Percentiles rank a stretch among this genome's conserved stretches.
These are phyloP conservation scores for Sparus aurata DNA, from an alignment of 2,797 vertebrate species.

Conservation along the genomic window DNA sequence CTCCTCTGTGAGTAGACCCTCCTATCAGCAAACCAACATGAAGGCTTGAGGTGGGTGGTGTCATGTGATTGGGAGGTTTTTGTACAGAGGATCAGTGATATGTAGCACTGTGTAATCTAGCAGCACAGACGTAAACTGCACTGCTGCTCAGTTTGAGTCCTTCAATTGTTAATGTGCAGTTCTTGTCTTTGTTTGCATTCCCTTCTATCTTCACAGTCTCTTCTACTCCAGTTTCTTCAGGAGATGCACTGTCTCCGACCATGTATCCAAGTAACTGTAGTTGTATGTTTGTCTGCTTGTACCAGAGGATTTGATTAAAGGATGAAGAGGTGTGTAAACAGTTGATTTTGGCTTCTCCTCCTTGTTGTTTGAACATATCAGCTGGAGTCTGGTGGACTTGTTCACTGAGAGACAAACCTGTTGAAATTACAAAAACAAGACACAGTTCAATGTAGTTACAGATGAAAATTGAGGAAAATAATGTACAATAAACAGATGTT, in stretches of 20 bases:
- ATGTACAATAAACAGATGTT: no score
- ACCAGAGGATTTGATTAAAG: conserved; percentile 74
- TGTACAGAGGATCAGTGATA: neutral
- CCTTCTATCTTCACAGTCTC: conserved; percentile 26
- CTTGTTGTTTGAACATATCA: conserved; percentile 8
- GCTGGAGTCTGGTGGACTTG: conserved; percentile 57
- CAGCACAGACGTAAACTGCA: no score
- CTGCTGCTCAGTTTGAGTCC: neutral
- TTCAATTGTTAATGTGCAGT: no score
- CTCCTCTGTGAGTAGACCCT: no score
- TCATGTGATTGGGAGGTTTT: conserved; percentile 41
- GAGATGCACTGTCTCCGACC: rapidly evolving
- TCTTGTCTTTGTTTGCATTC: conserved; percentile 20
- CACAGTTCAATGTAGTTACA: no score
- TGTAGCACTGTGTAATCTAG: no score
- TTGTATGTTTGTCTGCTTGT: conserved; percentile 55
- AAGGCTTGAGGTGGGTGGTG: neutral
- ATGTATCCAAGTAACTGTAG: conserved; percentile 54
- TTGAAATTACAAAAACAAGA: neutral
- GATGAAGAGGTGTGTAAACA: conserved; percentile 46
- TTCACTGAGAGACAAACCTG: conserved; percentile 15
- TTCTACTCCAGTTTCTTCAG: conserved; percentile 11
- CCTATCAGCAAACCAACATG: no score
- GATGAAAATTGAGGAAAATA: no score
- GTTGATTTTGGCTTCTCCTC: conserved; percentile 14